Base-by-base conservation (phyloP, 92 coral and sea anemone genomes). In the Epizoanthus ramosus region DNA sequence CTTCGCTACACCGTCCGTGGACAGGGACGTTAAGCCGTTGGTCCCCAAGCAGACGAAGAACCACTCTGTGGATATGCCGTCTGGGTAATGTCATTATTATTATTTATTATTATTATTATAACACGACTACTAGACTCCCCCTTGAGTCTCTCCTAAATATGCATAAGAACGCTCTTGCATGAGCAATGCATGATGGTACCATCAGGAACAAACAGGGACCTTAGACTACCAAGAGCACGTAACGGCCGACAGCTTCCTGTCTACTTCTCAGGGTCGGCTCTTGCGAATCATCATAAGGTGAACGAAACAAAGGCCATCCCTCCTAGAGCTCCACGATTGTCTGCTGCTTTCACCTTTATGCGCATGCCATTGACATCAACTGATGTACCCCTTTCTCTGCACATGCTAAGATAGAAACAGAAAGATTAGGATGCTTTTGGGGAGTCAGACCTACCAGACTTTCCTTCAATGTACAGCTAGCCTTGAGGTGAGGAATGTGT, bases 171-270 rank as follows among this genome's bases (percentile, higher is more conserved):
- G 61, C 87, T 87, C 87, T 90, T 90, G 60, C 83, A 72, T 4
- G 84, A 83, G 60, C 91, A 86, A 60, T 85, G 85, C 16, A 81
- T 74, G 88, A 88, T 91, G 21, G 87, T 87, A 16, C 88, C 86
- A 58, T 88, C 92, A 2, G 85, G 59, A 18, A 89, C 87, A 85
- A 87, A 88, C 71, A 87, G 39, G 6, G 91, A 87, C 5, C 89
- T 85, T 73, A 87, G 25, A 91, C 85, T 47, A 87, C 72, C 14
- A 79, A 65, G 72, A 88, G 81, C 80, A 88, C 88, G 53, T 82
- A 45, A n/a, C 57, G 31, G 14, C 89, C 80, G 19, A 89, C 79
- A 6, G 92, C 87, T 45, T 84, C 91, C 57, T 80, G 80, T 79
- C 88, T 52, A 75, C 86, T 85, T 47, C 59, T 63, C 68, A 87